Conservation (phyloP, 2,113 vertebrate species). For the Herpailurus yagouaroundi region DNA sequence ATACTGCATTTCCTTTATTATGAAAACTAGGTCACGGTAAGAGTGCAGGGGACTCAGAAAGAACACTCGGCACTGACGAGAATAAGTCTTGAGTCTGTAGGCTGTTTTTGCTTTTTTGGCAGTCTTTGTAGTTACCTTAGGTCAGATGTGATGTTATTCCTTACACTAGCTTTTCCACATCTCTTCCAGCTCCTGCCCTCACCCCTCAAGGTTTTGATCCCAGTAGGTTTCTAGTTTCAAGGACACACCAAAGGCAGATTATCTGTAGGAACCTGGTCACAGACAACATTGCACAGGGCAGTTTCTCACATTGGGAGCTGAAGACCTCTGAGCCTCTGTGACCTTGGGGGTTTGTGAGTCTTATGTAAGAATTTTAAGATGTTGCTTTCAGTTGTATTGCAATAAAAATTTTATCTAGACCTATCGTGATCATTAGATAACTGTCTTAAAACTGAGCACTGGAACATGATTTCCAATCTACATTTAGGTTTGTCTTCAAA, state of each 20-base stretch:
- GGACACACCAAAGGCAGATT: neutral
- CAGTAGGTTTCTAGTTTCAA: neutral
- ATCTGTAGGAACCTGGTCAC: neutral
- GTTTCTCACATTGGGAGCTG: neutral
- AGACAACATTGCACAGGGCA: neutral
- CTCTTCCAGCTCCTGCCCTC: neutral
- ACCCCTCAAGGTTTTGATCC: neutral
- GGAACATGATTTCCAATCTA: neutral
- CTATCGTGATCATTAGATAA: neutral
- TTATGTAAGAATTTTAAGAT: neutral
- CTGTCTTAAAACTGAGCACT: neutral
- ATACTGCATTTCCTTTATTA: neutral
- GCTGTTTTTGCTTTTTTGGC: neutral
- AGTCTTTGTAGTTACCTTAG: neutral
- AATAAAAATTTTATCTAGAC: neutral
- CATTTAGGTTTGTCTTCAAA: neutral
- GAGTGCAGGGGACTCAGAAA: neutral
- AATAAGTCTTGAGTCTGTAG: neutral
- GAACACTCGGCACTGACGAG: no score
- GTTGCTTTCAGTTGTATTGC: neutral
- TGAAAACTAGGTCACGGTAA: neutral
- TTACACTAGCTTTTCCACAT: neutral
- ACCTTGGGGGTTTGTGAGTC: neutral
- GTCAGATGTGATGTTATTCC: neutral
- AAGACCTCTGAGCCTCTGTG: neutral